phyloP scores from a whole-genome alignment of 2,113 vertebrate species.

The Corythaixoides concolor region DNA sequence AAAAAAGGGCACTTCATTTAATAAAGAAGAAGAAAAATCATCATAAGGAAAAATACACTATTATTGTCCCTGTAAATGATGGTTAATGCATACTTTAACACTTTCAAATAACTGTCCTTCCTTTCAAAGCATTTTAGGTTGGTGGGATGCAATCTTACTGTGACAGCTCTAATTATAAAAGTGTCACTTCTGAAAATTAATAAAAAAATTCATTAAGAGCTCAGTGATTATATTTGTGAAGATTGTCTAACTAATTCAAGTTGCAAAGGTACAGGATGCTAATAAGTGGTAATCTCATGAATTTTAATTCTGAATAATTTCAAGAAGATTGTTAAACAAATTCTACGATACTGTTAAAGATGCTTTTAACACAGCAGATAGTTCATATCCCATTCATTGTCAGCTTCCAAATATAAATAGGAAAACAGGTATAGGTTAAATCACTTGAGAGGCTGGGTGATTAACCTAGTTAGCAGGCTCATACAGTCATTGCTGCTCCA shows the following conservation, averaged over 20 bases:
- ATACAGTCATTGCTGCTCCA: neutral
- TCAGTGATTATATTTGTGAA: conserved; percentile 41
- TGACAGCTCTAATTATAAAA: conserved; percentile 39
- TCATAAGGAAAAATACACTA: neutral
- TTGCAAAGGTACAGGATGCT: conserved; percentile 11
- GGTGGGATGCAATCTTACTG: neutral
- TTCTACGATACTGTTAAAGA: neutral
- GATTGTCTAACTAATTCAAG: conserved; percentile 25
- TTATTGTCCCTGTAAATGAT: neutral
- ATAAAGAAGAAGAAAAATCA: neutral
- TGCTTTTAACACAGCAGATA: neutral
- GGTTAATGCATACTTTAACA: neutral
- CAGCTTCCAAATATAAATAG: conserved; percentile 29
- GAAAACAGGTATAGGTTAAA: neutral
- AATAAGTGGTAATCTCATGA: conserved; percentile 24
- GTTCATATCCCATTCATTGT: conserved; percentile 12
- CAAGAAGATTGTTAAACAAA: conserved; percentile 10
- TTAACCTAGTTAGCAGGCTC: conserved; percentile 22
- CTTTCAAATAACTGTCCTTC: neutral
- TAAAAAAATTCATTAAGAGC: conserved; percentile 4
- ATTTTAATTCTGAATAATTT: conserved; percentile 59
- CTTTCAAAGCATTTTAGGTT: conserved; percentile 25
- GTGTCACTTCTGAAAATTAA: conserved; percentile 28
- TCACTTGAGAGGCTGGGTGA: conserved; percentile 13
- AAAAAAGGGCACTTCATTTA: neutral